Percentiles rank a stretch among this genome's conserved stretches.
These are phyloP conservation scores for Diplodus puntazzo DNA, from an alignment of 2,797 vertebrate species.

Conservation along the genomic window DNA sequence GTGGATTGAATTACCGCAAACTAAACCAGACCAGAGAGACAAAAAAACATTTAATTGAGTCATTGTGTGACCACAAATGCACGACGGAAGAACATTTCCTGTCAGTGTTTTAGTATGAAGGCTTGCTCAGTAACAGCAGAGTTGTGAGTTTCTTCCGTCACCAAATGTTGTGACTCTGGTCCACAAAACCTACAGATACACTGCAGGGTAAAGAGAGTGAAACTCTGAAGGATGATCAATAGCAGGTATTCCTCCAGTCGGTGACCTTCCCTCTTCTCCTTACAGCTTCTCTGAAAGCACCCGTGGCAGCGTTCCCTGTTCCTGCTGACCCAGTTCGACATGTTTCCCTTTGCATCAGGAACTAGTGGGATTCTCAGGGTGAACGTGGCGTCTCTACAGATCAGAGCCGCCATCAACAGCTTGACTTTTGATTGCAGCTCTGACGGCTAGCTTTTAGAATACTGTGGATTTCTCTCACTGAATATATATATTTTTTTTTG, in stretches of 20 bases:
- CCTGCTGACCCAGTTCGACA: constrained; percentile 10
- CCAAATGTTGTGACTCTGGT: neutral
- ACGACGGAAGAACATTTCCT: neutral
- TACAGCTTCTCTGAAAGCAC: neutral
- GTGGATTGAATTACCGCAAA: neutral
- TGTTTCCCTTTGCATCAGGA: neutral
- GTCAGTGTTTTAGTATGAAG: neutral
- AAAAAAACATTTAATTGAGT: neutral
- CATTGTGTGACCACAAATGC: neutral
- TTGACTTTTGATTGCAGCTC: constrained; percentile 6
- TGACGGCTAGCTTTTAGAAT: neutral
- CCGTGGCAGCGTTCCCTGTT: neutral
- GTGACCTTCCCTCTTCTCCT: neutral
- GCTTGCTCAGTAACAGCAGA: neutral
- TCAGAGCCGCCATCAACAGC: neutral
- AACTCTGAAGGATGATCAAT: constrained; percentile 19
- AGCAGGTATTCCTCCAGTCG: neutral
- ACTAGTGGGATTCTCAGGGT: neutral
- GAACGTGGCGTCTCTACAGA: neutral
- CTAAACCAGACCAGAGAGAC: no score
- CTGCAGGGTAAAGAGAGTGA: neutral
- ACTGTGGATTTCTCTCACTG: neutral
- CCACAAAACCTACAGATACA: neutral
- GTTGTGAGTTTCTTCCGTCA: neutral
- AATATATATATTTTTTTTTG: neutral